Evolutionary conservation across 1,140 invertebrate species (phyloP).

Genomic region (Chionoecetes opilio): DNA sequence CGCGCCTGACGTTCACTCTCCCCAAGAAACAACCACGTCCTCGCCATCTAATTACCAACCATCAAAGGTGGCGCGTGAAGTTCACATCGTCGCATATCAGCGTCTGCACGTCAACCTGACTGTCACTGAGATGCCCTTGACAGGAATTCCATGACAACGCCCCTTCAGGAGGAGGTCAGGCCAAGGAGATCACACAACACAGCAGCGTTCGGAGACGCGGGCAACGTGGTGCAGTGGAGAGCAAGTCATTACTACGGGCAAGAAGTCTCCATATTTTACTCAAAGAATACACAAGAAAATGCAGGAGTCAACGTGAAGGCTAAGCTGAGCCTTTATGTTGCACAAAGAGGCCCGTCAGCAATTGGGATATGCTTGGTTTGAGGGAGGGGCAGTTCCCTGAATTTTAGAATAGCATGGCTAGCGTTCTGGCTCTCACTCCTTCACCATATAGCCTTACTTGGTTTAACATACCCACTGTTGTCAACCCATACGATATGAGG

Average conservation of each 20-base stretch:
- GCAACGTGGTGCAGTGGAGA: neutral
- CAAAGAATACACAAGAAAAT: neutral
- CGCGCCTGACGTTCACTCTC: neutral
- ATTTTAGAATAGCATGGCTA: neutral
- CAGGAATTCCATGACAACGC: neutral
- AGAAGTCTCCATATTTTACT: conserved; percentile 3
- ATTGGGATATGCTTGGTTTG: neutral
- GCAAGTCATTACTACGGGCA: neutral
- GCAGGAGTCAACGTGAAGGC: neutral
- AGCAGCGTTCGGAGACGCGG: too few species aligned
- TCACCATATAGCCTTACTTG: neutral
- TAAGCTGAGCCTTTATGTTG: conserved; percentile 1
- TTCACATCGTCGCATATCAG: neutral
- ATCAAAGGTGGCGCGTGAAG: neutral
- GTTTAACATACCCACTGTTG: neutral
- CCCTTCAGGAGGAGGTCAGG: neutral
- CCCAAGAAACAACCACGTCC: neutral
- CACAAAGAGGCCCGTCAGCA: conserved; percentile 21
- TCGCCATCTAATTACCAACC: neutral
- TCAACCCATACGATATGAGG: too few species aligned
- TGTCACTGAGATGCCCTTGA: too few species aligned
- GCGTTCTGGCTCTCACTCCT: neutral
- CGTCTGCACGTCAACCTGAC: neutral
- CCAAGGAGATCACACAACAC: neutral
- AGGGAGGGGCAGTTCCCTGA: neutral